These are phyloP conservation scores for Creontiades dilutus DNA, from an alignment of 2,888 invertebrate species.

Conservation along the genomic window DNA sequence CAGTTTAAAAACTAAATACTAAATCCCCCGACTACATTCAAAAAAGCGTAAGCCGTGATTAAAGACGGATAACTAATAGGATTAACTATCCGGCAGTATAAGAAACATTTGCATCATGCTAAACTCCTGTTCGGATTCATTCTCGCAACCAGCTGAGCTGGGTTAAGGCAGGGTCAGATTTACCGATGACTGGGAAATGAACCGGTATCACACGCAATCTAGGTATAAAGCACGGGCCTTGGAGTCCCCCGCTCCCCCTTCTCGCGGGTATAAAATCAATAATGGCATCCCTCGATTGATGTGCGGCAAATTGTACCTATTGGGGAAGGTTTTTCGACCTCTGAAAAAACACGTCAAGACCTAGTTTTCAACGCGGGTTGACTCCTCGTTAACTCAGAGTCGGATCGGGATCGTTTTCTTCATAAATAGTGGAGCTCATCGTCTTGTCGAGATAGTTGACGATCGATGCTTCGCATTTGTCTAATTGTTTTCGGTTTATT, in stretches of 20 bases:
- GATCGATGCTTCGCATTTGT: no score
- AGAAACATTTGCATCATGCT: no score
- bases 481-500: no score
- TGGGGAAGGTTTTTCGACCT: constrained; percentile 11
- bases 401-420: no score
- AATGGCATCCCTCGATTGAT: constrained; percentile 39
- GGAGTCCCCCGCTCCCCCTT: neutral
- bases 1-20: no score
- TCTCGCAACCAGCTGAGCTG: neutral
- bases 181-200: constrained; percentile 6
- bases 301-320: constrained; percentile 17
- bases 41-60: no score
- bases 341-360: neutral
- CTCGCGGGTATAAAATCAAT: constrained; percentile 14
- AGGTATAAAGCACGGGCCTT: constrained; percentile 32
- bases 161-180: neutral
- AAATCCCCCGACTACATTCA: no score
- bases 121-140: neutral
- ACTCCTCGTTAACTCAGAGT: neutral
- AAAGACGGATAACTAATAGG: no score
- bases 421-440: no score
- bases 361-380: neutral
- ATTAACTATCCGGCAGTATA: no score
- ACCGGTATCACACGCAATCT: constrained; percentile 29
- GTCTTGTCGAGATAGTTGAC: no score